Percentiles rank a stretch among this genome's conserved stretches.
Conservation (phyloP, 2,113 vertebrate genomes). For the Coturnix japonica region DNA sequence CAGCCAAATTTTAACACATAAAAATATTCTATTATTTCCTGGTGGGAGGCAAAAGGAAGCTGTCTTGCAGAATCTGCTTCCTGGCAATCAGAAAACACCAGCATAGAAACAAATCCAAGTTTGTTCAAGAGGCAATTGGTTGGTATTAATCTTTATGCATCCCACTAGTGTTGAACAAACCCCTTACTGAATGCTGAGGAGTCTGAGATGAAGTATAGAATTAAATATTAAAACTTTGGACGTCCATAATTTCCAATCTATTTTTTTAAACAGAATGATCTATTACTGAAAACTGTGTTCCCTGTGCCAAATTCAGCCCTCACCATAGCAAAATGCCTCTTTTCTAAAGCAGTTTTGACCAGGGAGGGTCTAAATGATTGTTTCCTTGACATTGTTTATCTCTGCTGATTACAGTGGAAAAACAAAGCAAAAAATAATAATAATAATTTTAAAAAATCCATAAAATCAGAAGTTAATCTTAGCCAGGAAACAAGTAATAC, state of each 20-base stretch:
- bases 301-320: neutral
- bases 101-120: neutral
- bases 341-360: neutral
- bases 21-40: slow-evolving; percentile 63
- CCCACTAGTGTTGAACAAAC: slow-evolving; percentile 15
- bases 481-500: slow-evolving; percentile 45
- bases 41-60: neutral
- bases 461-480: slow-evolving; percentile 49
- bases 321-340: neutral
- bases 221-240: neutral
- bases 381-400: slow-evolving; percentile 39
- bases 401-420: slow-evolving; percentile 26
- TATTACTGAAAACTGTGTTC: slow-evolving; percentile 9
- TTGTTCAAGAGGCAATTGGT: neutral
- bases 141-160: neutral
- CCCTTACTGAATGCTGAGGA: slow-evolving; percentile 4
- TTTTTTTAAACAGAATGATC: neutral
- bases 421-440: slow-evolving; percentile 27
- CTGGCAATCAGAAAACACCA: neutral
- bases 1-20: neutral
- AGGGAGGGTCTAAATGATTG: neutral
- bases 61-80: slow-evolving; percentile 52
- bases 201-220: slow-evolving; percentile 31
- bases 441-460: neutral
- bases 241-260: slow-evolving; percentile 25